Base-by-base conservation (phyloP, 1,140 invertebrate species). In the Contarinia nasturtii region DNA sequence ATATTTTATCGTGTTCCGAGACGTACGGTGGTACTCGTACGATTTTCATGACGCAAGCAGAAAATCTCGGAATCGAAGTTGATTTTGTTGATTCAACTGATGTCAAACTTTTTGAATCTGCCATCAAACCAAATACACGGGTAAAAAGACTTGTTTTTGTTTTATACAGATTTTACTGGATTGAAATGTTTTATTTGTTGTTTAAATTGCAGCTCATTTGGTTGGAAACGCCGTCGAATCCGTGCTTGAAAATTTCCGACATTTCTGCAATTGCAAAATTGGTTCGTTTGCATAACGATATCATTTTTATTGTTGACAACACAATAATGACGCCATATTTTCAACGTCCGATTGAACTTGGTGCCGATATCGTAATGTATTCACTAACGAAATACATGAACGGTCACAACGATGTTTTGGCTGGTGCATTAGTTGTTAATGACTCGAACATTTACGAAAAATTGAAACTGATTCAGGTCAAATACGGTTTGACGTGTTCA, bases 141-240 rank as follows among this genome's bases (percentile, higher is more conserved):
- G 80, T 84, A 61, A 52, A 51, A n/a, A n/a, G n/a, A n/a, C n/a
- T n/a, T n/a, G 47, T 46, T 44, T 44, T 33, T 15, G 17, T n/a
- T 20, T 48, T 40, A 17, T 21, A 4, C 7, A 14, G 12, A 4
- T 21, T 27, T 44, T 7, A 4, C 43, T 21, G 14, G 5, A 44
- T n/a, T 19, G 14, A 14, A 19, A n/a, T 19, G n/a, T n/a, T n/a
- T n/a, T n/a, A n/a, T n/a, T n/a, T n/a, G n/a, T n/a, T 19, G 17
- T 21, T 20, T 15, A 40, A 15, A 44, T 44, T 44, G 3, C 21
- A 84, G 79, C 69, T 90, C 66, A 66, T 92, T 15, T 93, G 87
- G 86, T 64, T 90, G 34, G 89, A 93, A 65, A 82, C 79, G 1
- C 88, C 89, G 5, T 87, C 88, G 17, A 93, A 93, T 69, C 89